phyloP scores from a whole-genome alignment of 2,888 invertebrate species.

The Buathra laborator region DNA sequence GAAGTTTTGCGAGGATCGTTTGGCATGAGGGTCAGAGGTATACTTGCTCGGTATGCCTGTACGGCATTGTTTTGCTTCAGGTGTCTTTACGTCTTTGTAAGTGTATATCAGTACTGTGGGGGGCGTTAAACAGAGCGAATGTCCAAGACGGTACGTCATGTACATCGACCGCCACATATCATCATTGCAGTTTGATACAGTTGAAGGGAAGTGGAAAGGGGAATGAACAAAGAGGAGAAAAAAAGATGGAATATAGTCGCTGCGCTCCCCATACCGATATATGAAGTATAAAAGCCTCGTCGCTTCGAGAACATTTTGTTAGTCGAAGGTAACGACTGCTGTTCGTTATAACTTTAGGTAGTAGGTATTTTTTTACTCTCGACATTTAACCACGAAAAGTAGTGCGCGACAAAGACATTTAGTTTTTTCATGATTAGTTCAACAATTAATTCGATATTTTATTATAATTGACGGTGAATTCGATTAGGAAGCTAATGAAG shows the following conservation, averaged over 20 bases:
- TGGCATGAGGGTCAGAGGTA: constrained; percentile 83
- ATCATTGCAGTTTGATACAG: constrained; percentile 51
- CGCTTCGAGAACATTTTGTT: constrained; percentile 62
- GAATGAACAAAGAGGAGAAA: constrained; percentile 74
- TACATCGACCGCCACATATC: constrained; percentile 50
- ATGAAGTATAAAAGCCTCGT: constrained; percentile 70
- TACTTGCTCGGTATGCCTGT: constrained; percentile 81
- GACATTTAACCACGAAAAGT: background rate
- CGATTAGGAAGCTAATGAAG: constrained; percentile 69
- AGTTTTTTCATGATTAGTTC: background rate
- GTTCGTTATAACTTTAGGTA: constrained; percentile 51
- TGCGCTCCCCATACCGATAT: constrained; percentile 53
- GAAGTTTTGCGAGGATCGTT: constrained; percentile 80
- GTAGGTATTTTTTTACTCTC: constrained; percentile 37
- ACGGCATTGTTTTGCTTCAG: constrained; percentile 83
- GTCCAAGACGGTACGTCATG: constrained; percentile 69
- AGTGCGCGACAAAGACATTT: constrained; percentile 6
- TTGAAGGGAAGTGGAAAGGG: constrained; percentile 64
- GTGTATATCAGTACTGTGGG: constrained; percentile 66
- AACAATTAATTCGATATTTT: background rate
- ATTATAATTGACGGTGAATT: constrained; percentile 14
- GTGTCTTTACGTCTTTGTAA: constrained; percentile 73
- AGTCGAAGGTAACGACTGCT: constrained; percentile 67
- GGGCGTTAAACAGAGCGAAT: constrained; percentile 84
- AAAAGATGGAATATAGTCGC: constrained; percentile 47